These are phyloP conservation scores for Australoheros scitulus DNA, from an alignment of 2,113 vertebrate species.

Conservation along the genomic window DNA sequence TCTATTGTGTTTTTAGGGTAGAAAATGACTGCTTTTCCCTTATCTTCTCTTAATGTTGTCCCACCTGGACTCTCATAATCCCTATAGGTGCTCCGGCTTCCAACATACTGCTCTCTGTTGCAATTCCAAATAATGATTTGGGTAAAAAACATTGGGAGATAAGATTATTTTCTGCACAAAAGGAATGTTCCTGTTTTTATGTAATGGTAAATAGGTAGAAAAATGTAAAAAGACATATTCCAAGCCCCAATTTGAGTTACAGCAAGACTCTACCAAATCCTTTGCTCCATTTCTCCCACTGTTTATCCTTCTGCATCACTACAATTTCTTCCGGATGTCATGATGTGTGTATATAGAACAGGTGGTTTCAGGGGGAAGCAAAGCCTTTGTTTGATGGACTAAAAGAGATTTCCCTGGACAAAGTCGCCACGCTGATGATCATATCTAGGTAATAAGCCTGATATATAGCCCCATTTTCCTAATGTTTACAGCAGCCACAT, in stretches of 20 bases:
- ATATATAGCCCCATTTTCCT: conserved; percentile 64
- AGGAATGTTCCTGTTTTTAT: conserved; percentile 40
- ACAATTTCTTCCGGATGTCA: not conserved
- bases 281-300: not conserved
- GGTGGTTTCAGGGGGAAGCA: conserved; percentile 11
- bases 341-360: not conserved
- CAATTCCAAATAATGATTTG: conserved; percentile 37
- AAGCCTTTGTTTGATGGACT: conserved; percentile 25
- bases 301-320: not conserved
- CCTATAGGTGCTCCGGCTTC: conserved; percentile 14
- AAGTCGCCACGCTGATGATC: conserved; percentile 44
- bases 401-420: conserved; percentile 38
- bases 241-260: conserved; percentile 9
- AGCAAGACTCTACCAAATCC: not conserved
- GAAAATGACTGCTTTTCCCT: conserved; percentile 71
- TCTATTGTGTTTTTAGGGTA: conserved; percentile 76
- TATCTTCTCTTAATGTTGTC: conserved; percentile 71
- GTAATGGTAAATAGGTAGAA: conserved; percentile 24
- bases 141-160: conserved; percentile 56
- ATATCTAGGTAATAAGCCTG: conserved; percentile 60
- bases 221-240: conserved; percentile 21
- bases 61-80: conserved; percentile 57
- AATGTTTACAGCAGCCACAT: conserved; percentile 62
- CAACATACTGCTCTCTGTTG: conserved; percentile 10
- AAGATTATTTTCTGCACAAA: conserved; percentile 38